Evolutionary conservation across 2,888 invertebrate species (phyloP), one percentile per base, ranked within the genome.

Genomic region (Ophion obscuratus): DNA sequence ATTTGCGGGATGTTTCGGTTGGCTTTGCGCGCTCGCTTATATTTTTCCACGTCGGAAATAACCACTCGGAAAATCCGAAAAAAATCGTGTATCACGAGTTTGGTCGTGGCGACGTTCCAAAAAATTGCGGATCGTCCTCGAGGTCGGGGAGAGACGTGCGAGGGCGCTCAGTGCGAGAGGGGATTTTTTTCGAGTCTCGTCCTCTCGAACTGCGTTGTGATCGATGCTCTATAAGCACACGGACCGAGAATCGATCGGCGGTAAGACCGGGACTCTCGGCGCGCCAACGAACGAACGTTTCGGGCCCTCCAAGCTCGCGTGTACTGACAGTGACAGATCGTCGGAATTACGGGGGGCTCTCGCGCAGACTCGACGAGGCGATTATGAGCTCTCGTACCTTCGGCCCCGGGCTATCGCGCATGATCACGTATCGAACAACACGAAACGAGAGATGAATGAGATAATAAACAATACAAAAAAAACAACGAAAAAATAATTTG

Each of bases 251-350:
- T 83, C 82, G 79, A 76, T 81, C 74, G 71, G 14, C 6, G 68
- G 31, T 64, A 70, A 67, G 53, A 70, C 71, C 62, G 78, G 67
- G 31, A n/a, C n/a, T n/a, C 59, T 70, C 44, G n/a, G 2, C 6
- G 24, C 68, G 53, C 20, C 40, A 61, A 61, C 40, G 61, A 67
- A 67, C 9, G 40, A 61, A 31, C 6, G 36, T 53, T 62, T 17
- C 31, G 40, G 71, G 10, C 11, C 59, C 11, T 17, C 11, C 10
- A 14, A 17, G 73, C 27, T 40, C 81, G 71, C 9, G 9, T 9
- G 47, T 9, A 85, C 78, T 81, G 85, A 86, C 88, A 87, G 85
- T 87, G 88, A 88, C 82, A 81, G 85, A 88, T 87, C 84, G 84
- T 27, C 57, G 85, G 66, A 77, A 84, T 82, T 75, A 85, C 71